Percentiles rank a stretch among this genome's conserved stretches.
Evolutionary conservation across 2,113 vertebrate genomes (phyloP).

Genomic region (Hypocryptadius cinnamomeus): DNA sequence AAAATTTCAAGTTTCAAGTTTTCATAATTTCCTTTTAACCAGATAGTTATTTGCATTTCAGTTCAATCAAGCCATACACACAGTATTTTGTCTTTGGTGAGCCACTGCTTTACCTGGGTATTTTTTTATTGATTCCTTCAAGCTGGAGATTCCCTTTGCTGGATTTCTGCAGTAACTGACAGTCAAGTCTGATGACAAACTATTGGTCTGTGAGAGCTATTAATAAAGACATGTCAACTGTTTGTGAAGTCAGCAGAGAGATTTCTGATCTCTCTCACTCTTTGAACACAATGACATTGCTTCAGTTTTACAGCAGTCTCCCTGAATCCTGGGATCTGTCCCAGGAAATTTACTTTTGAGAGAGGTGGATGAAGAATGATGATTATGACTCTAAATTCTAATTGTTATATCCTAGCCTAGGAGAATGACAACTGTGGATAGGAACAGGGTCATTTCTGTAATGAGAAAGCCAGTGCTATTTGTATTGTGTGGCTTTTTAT

Average conservation of each 20-base stretch:
- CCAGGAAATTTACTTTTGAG: neutral
- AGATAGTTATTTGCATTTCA: neutral
- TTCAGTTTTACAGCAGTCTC: neutral
- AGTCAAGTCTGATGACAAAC: neutral
- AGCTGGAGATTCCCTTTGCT: neutral
- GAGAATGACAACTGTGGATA: constrained; percentile 8
- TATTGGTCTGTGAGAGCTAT: neutral
- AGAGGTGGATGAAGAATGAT: neutral
- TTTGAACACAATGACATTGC: neutral
- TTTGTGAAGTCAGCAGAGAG: neutral
- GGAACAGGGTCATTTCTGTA: constrained; percentile 29
- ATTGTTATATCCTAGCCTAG: neutral
- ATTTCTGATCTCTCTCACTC: neutral
- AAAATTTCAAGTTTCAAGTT: neutral
- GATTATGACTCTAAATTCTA: neutral
- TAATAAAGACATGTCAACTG: neutral
- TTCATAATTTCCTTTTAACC: neutral
- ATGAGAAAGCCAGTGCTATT: constrained; percentile 15
- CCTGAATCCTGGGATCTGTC: neutral
- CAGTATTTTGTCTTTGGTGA: neutral
- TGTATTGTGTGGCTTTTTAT: neutral
- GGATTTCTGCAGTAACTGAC: neutral
- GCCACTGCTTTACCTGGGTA: neutral
- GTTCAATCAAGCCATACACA: neutral
- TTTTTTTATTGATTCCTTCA: neutral